Evolutionary conservation across 2,888 invertebrate genomes (phyloP), one percentile per base, ranked within the genome.

Genomic region (Netelia inedita): DNA sequence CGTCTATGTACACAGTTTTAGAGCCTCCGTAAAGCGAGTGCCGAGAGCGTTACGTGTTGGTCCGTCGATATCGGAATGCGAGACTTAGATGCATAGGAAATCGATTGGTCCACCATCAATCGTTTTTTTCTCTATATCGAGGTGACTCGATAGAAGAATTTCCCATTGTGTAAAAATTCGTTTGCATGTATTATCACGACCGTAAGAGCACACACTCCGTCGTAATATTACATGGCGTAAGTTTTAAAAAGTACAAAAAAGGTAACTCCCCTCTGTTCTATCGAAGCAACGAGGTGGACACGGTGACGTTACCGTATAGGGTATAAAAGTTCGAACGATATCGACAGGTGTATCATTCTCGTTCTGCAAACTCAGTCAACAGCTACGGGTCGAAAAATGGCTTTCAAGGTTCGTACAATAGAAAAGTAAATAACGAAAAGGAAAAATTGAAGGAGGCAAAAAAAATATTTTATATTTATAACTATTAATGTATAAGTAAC

Each of bases 281-380:
- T 8, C 28, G 35, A 63, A 63, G n/a, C 9, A 35, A 8, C 14
- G 19, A 10, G 46, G 35, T 10, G 71, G 72, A 66, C 50, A 35
- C 50, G 46, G 63, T 50, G 16, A 53, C 28, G 43, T 16, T 11
- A 19, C 11, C 21, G 10, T 16, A 41, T 66, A 19, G 19, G 78
- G 87, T 91, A 92, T 92, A 92, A 92, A 92, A 92, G 86, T 85
- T 81, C 76, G 66, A 79, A 66, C 87, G 79, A 80, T 78, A 86
- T 85, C 80, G 79, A 80, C 66, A 66, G 76, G 63, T 79, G 85
- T 91, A 90, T 91, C 91, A 92, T 81, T 92, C 88, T 82, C 85
- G 80, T 85, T 88, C 88, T 80, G 59, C 68, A 87, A 86, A 88
- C 82, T 35, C 35, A 35, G 63, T 82, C 79, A 80, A 75, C 74